A percentile compares a stretch with the other conserved stretches of the same genome.
Conservation (phyloP, 2,797 vertebrate species). For the Rhyacichthys aspro region DNA sequence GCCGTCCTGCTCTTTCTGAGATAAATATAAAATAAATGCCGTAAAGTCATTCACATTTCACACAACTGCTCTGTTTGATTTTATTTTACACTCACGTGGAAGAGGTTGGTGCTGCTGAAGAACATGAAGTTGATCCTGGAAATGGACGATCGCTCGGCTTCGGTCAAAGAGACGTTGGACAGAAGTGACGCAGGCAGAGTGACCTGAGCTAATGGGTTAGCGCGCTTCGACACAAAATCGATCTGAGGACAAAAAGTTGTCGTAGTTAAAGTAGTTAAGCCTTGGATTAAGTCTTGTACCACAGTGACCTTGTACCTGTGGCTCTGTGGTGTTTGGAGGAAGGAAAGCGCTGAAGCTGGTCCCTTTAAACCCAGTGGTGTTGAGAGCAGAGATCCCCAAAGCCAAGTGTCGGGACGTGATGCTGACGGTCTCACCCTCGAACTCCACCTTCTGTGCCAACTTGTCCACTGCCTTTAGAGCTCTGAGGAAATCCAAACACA, state of each 20-base stretch:
- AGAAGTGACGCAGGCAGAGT: slow-evolving; percentile 87
- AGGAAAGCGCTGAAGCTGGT: slow-evolving; percentile 88
- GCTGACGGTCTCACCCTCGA: slow-evolving; percentile 83
- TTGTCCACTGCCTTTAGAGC: slow-evolving; percentile 92
- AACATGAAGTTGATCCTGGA: slow-evolving; percentile 95
- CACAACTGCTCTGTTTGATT: not conserved
- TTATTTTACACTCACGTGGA: slow-evolving; percentile 80
- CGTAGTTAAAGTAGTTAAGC: no score
- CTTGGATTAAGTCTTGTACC: no score
- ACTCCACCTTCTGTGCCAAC: slow-evolving; percentile 90
- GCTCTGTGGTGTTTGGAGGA: slow-evolving; percentile 80
- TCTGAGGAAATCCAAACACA: slow-evolving; percentile 61
- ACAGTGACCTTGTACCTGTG: slow-evolving; percentile 83
- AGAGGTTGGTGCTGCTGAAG: slow-evolving; percentile 92
- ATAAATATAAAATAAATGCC: not conserved
- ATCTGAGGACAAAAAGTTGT: slow-evolving; percentile 81
- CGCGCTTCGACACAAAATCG: slow-evolving; percentile 80
- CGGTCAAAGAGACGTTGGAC: slow-evolving; percentile 77
- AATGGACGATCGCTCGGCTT: slow-evolving; percentile 68
- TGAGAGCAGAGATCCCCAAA: slow-evolving; percentile 86
- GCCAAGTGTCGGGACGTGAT: slow-evolving; percentile 89
- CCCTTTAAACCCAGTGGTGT: slow-evolving; percentile 79
- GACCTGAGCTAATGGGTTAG: slow-evolving; percentile 84
- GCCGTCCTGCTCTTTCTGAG: slow-evolving; percentile 62
- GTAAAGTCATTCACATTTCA: not conserved